Conservation (phyloP, 2,113 vertebrate species). For the Myodes glareolus region DNA sequence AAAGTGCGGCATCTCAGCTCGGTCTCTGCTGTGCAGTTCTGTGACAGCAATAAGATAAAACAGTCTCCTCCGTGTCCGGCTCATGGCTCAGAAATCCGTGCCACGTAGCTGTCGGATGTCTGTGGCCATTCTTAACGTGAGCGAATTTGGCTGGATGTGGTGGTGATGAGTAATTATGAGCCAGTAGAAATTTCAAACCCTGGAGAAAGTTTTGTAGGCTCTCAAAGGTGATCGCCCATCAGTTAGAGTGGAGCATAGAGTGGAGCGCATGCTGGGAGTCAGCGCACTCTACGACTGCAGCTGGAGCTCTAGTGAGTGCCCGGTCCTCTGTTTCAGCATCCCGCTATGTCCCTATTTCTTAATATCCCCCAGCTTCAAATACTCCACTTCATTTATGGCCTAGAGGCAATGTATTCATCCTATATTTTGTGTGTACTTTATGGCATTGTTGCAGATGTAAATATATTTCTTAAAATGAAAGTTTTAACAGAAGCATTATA, state of each 20-base stretch:
- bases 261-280: not conserved
- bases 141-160: not conserved
- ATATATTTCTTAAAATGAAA: slow-evolving; percentile 13
- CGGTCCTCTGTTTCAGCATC: slow-evolving; percentile 59
- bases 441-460: not conserved
- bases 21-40: not conserved
- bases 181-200: slow-evolving; percentile 8
- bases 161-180: not conserved
- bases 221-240: not conserved
- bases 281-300: not conserved
- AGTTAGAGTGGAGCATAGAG: slow-evolving; percentile 61
- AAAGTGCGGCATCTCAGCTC: not conserved
- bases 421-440: not conserved
- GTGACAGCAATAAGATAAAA: fast-evolving
- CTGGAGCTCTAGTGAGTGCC: slow-evolving; percentile 32
- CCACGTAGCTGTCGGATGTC: not conserved
- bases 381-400: slow-evolving; percentile 56
- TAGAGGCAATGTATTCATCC: not conserved
- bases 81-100: not conserved
- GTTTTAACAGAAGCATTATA: not conserved
- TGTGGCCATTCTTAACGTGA: not conserved
- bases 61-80: not conserved
- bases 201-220: not conserved
- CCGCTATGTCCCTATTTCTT: slow-evolving; percentile 62
- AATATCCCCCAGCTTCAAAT: slow-evolving; percentile 59